phyloP scores from a whole-genome alignment of 2,113 vertebrate species.

The Dipodomys ordii region DNA sequence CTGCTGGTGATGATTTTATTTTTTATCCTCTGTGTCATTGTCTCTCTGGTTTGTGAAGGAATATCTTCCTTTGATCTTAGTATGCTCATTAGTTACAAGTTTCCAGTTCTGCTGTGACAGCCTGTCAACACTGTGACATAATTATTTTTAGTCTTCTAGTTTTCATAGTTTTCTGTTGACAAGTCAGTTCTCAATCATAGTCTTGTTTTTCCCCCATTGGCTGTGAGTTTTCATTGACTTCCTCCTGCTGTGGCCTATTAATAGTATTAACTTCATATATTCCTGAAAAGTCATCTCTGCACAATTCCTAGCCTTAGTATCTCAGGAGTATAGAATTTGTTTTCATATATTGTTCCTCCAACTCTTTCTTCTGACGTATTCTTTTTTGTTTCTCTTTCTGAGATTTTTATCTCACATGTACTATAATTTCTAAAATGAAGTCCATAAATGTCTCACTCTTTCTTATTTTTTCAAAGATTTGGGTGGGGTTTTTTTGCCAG shows the following conservation, averaged over 20 bases:
- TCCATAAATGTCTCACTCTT: background rate
- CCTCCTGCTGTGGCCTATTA: background rate
- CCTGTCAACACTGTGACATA: background rate
- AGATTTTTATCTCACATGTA: background rate
- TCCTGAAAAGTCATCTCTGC: background rate
- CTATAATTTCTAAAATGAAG: background rate
- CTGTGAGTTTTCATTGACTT: background rate
- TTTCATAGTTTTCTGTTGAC: background rate
- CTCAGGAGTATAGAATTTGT: background rate
- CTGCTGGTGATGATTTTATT: no score
- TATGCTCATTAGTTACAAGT: background rate
- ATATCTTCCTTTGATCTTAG: background rate
- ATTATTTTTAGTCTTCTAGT: background rate
- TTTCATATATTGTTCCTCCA: background rate
- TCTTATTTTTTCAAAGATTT: background rate
- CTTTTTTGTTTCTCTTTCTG: background rate
- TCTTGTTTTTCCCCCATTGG: background rate
- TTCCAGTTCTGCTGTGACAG: background rate
- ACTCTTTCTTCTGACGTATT: background rate
- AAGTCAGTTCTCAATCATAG: background rate
- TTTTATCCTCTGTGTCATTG: background rate
- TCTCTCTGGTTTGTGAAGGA: background rate
- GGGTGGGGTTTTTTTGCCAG: background rate
- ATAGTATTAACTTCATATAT: background rate
- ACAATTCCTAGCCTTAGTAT: background rate